A percentile compares a stretch with the other conserved stretches of the same genome.
Evolutionary conservation across 2,113 vertebrate species (phyloP).

Genomic region (Chascanopsetta lugubris): DNA sequence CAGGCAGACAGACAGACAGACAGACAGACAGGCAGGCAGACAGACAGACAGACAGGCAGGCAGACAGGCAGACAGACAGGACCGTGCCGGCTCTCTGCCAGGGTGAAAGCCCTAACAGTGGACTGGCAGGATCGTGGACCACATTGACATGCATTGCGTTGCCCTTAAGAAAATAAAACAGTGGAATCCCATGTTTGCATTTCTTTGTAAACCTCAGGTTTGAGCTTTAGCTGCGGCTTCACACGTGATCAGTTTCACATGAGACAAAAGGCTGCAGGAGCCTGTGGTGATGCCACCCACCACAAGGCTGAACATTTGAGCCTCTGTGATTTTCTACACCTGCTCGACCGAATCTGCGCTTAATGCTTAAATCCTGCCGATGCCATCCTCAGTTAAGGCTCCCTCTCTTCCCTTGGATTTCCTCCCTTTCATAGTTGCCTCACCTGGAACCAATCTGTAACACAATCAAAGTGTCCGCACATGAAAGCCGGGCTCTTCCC

Average conservation of each 20-base stretch:
- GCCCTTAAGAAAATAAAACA: slow-evolving; percentile 12
- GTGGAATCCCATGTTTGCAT: too few species aligned
- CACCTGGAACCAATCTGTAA: slow-evolving; percentile 87
- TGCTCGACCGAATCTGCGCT: slow-evolving; percentile 53
- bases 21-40: too few species aligned
- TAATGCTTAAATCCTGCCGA: slow-evolving; percentile 57
- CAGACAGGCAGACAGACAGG: too few species aligned
- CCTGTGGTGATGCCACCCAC: slow-evolving; percentile 52
- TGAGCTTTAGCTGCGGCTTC: neutral
- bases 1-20: slow-evolving; percentile 28
- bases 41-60: too few species aligned
- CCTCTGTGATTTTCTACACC: slow-evolving; percentile 58
- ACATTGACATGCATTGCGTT: slow-evolving; percentile 8
- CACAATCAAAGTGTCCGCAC: slow-evolving; percentile 79
- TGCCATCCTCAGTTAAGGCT: slow-evolving; percentile 51
- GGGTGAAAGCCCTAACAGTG: too few species aligned
- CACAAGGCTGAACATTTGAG: slow-evolving; percentile 43
- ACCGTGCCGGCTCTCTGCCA: too few species aligned
- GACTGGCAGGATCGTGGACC: too few species aligned
- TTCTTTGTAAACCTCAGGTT: neutral
- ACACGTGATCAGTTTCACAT: neutral
- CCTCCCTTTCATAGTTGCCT: slow-evolving; percentile 48
- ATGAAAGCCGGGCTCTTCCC: slow-evolving; percentile 78
- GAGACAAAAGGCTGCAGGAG: neutral
- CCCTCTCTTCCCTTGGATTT: slow-evolving; percentile 56